phyloP scores from a whole-genome alignment of 2,797 vertebrate genomes.

The Ctenosaura bakeri region DNA sequence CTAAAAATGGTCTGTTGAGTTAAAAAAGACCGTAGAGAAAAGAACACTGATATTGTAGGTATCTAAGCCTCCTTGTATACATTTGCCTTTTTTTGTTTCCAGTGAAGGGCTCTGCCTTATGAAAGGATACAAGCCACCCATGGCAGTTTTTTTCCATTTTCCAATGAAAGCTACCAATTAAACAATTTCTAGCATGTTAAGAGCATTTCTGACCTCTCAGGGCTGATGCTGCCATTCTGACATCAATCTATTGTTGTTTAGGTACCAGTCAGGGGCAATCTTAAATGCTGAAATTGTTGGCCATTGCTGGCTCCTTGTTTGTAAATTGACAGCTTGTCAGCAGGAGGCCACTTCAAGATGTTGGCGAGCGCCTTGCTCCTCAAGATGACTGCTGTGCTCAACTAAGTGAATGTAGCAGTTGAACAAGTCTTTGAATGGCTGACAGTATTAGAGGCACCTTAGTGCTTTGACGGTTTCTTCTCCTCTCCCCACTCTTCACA shows the following conservation, averaged over 20 bases:
- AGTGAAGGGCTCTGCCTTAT: slow-evolving; percentile 20
- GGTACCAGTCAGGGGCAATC: slow-evolving; percentile 54
- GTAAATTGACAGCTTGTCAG: slow-evolving; percentile 70
- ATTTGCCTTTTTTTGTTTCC: slow-evolving; percentile 3
- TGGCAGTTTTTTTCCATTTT: slow-evolving; percentile 24
- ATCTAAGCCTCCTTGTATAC: not conserved
- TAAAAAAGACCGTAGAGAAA: slow-evolving; percentile 3
- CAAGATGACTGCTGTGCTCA: slow-evolving; percentile 74
- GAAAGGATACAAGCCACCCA: slow-evolving; percentile 7
- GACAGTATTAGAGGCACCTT: slow-evolving; percentile 57
- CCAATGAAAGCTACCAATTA: slow-evolving; percentile 43
- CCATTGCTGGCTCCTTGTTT: slow-evolving; percentile 60
- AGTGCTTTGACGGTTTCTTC: slow-evolving; percentile 39
- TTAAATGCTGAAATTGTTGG: slow-evolving; percentile 64
- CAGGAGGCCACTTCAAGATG: slow-evolving; percentile 68
- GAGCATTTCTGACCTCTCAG: slow-evolving; percentile 37
- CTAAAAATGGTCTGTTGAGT: not conserved
- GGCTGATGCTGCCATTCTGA: slow-evolving; percentile 34
- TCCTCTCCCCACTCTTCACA: not conserved
- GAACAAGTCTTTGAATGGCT: slow-evolving; percentile 60
- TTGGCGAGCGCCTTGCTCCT: slow-evolving; percentile 66
- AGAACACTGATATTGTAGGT: not conserved
- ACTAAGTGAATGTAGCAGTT: slow-evolving; percentile 66
- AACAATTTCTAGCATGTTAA: slow-evolving; percentile 34
- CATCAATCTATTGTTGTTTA: slow-evolving; percentile 61